Evolutionary conservation across 2,888 invertebrate genomes (phyloP), one percentile per base, ranked within the genome.

Genomic region (Plebejus argus): DNA sequence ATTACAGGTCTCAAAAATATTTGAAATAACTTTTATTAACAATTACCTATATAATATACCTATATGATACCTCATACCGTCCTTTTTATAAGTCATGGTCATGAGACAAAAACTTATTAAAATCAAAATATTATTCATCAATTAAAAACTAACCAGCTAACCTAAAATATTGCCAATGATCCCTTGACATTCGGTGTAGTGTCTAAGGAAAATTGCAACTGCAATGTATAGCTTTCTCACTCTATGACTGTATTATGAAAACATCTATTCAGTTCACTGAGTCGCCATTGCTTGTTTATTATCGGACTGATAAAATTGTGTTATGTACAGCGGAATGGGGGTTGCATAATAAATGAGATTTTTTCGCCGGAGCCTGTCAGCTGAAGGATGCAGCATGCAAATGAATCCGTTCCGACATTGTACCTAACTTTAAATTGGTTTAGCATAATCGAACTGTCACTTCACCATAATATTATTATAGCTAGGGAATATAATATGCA

Each of bases 341-440:
- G 53, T 33, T 18, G 75, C 53, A 33, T 75, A 23, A 53, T 72
- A 72, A 72, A 45, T 45, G 39, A 28, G 66, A 33, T 66, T 66
- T 66, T 66, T 66, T 66, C 66, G 66, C 33, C 15, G 28, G 35
- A 28, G 28, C 70, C 77, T 75, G 15, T 2, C 28, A 28, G 28
- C 66, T 7, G 66, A 66, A 66, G 23, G 28, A 18, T 28, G 66
- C 66, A 66, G 78, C 78, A 79, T 79, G 80, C 79, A 79, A 81
- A 81, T 81, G 78, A 81, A 79, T 80, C 78, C 61, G 78, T 78
- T 78, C 74, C 78, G 77, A 81, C 78, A 78, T 78, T 79, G 81
- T 78, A 79, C 80, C 78, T 72, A 79, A 81, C 78, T 72, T 77
- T 72, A 77, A 78, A 78, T 78, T 77, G 76, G 79, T 78, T 80